Base-by-base conservation (phyloP, 2,797 vertebrate genomes). In the Garrulus glandarius region DNA sequence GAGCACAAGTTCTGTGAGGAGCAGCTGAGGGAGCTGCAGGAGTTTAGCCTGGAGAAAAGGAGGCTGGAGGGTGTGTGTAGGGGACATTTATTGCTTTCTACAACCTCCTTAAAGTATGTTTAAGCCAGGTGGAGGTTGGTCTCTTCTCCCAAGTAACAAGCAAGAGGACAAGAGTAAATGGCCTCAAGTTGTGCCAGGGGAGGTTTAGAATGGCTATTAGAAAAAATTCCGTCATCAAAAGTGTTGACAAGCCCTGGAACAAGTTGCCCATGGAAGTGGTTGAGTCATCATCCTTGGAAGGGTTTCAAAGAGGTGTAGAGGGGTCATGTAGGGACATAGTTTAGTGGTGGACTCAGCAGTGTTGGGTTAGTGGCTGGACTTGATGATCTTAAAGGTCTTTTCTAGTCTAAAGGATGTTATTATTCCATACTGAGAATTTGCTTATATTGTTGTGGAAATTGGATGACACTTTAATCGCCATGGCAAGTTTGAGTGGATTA, bases 401-500 rank as follows among this genome's bases (percentile, higher is more conserved):
- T 92, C 27, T 23, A 53, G 4, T 16, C 39, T 26, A 47, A 76
- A 87, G 4, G 6, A 65, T 44, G 22, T 7, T 49, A 44, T 49
- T 46, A 60, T 32, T 65, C 71, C 15, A 9, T 18, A 49, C 6
- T 36, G 47, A 69, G 59, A 88, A 79, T 76, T 71, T 88, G 47
- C 32, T 65, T 32, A 34, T 27, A 75, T 85, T 91, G 68, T 84
- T 94, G 87, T 93, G 74, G 64, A 95, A 94, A 90, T 92, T 10
- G 76, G 69, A 67, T 34, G 56, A 37, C 82, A 56, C 65, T 88
- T 90, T 36, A 90, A 87, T 79, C 1, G 0, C 20, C 1, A 1
- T 67, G 37, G 49, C 2, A 2, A 86, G 59, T 86, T 67, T 74
- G 63, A 95, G 67, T 57, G 56, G 87, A 81, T 70, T 93, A 79